Conservation (phyloP, 2,113 vertebrate genomes). For the Indicator indicator region DNA sequence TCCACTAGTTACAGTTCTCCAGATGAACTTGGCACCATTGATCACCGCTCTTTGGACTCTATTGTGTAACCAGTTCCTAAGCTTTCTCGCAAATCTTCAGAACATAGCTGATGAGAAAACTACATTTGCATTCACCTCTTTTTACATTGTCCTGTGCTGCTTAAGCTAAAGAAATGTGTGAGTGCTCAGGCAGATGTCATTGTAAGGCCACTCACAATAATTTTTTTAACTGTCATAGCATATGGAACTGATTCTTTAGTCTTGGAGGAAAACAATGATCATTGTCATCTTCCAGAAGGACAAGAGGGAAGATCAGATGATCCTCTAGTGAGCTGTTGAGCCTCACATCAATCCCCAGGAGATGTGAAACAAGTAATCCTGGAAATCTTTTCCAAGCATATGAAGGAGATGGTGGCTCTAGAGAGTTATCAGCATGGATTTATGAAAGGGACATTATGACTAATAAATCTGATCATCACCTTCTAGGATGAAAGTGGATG, state of each 20-base stretch:
- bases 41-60: too few species aligned
- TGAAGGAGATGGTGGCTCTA: background rate
- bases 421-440: background rate
- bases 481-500: background rate
- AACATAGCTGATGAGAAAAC: background rate
- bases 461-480: background rate
- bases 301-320: background rate
- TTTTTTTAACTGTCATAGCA: background rate
- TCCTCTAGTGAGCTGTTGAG: background rate
- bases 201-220: background rate
- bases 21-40: too few species aligned
- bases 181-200: background rate
- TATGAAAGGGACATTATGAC: background rate
- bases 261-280: background rate
- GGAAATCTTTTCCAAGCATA: background rate
- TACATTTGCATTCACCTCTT: background rate
- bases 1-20: too few species aligned
- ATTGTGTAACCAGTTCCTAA: too few species aligned
- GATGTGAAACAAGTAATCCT: background rate
- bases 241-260: background rate
- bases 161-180: background rate
- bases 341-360: background rate
- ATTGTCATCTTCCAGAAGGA: background rate
- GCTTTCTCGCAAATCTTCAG: background rate
- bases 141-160: background rate